phyloP scores from a whole-genome alignment of 2,113 vertebrate genomes.

The Alligator sinensis region DNA sequence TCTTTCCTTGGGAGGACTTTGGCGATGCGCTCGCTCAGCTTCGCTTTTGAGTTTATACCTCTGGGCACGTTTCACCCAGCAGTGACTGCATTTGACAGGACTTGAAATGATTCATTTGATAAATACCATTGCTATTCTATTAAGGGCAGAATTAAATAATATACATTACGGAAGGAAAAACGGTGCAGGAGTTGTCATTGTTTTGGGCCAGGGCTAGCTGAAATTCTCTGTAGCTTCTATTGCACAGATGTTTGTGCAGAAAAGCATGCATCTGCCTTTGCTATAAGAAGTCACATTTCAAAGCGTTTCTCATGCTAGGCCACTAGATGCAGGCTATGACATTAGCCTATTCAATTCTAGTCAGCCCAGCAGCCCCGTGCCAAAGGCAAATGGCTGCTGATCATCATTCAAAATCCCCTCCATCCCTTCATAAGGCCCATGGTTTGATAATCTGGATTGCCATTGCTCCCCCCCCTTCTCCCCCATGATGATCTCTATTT shows the following conservation, averaged over 20 bases:
- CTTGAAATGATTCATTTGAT: not conserved
- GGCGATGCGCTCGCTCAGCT: rapidly evolving
- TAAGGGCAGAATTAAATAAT: not conserved
- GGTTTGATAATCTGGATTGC: not conserved
- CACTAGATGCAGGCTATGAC: not conserved
- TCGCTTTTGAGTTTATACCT: not conserved
- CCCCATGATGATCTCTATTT: not conserved
- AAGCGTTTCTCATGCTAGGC: rapidly evolving
- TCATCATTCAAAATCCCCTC: not conserved
- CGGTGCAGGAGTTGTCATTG: rapidly evolving
- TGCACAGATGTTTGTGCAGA: not conserved
- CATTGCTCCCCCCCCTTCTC: rapidly evolving
- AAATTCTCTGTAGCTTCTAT: not conserved
- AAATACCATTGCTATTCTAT: rapidly evolving
- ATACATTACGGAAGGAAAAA: not conserved
- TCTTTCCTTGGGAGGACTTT: not conserved
- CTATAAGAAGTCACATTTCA: not conserved
- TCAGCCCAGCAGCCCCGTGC: not conserved
- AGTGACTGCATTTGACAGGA: not conserved
- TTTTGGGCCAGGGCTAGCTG: rapidly evolving
- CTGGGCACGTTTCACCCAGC: not conserved
- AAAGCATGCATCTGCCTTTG: not conserved
- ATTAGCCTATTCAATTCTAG: not conserved
- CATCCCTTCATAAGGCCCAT: not conserved
- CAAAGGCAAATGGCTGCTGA: not conserved